phyloP scores from a whole-genome alignment of 2,797 vertebrate species.

The Bradypodion pumilum region DNA sequence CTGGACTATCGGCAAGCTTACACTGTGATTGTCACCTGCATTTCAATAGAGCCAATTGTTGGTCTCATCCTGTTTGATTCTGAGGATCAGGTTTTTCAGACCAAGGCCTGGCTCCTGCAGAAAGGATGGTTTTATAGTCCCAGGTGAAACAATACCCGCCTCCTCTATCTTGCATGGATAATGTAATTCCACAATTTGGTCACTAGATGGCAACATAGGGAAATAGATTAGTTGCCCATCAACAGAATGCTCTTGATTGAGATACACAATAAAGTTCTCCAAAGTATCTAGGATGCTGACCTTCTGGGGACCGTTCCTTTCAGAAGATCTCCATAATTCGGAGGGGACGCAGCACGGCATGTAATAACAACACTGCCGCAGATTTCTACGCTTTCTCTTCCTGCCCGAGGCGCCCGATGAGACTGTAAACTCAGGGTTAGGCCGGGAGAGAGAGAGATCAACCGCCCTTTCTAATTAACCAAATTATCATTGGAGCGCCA shows the following conservation, averaged over 20 bases:
- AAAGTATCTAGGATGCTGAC: neutral
- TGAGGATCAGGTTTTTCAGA: too few species aligned
- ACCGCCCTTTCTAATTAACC: slow-evolving; percentile 59
- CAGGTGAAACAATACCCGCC: neutral
- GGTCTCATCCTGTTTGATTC: too few species aligned
- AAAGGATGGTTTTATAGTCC: too few species aligned
- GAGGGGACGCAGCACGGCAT: too few species aligned
- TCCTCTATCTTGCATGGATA: neutral
- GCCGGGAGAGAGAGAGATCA: slow-evolving; percentile 57
- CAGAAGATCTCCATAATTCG: too few species aligned
- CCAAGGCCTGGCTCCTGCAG: too few species aligned
- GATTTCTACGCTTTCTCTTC: slow-evolving; percentile 53
- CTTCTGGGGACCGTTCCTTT: neutral
- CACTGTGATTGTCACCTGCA: neutral
- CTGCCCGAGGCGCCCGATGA: slow-evolving; percentile 54
- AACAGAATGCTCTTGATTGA: too few species aligned
- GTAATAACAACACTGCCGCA: too few species aligned
- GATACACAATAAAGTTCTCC: neutral
- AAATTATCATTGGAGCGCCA: slow-evolving; percentile 56
- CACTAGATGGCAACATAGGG: neutral
- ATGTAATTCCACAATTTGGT: neutral
- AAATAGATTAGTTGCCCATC: neutral
- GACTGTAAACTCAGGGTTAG: slow-evolving; percentile 51
- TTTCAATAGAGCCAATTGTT: neutral
- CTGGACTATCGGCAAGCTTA: neutral